Conservation (phyloP, 2,113 vertebrate genomes). For the Mustela lutreola region DNA sequence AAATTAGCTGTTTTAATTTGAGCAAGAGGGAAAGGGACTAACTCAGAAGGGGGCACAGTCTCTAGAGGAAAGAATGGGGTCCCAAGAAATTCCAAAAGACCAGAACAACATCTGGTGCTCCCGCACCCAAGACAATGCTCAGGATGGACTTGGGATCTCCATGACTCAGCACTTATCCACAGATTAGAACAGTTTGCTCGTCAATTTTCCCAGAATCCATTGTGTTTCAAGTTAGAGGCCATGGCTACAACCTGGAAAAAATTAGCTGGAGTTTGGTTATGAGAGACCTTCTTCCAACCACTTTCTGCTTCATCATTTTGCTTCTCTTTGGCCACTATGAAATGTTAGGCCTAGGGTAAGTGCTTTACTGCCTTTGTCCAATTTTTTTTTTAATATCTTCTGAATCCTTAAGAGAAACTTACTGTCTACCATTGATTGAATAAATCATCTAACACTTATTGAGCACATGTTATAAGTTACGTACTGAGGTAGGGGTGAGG, state of each 20-base stretch:
- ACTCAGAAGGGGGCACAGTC: background rate
- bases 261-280: background rate
- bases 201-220: constrained; percentile 5
- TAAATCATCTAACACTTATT: background rate
- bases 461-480: background rate
- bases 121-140: constrained; percentile 1
- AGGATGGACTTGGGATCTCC: background rate
- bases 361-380: background rate
- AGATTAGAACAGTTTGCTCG: background rate
- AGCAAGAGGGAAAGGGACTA: constrained; percentile 25
- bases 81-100: background rate
- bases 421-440: background rate
- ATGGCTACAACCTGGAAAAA: background rate
- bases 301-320: constrained; percentile 32
- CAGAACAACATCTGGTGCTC: background rate
- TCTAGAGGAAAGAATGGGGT: constrained; percentile 9
- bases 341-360: background rate
- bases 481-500: background rate
- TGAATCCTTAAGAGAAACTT: background rate
- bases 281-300: constrained; percentile 14
- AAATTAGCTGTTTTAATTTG: constrained; percentile 82
- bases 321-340: background rate
- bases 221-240: constrained; percentile 31
- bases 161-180: constrained; percentile 5
- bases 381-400: background rate